Conservation (phyloP, 1,140 invertebrate species). For the Platyscapa corneri region DNA sequence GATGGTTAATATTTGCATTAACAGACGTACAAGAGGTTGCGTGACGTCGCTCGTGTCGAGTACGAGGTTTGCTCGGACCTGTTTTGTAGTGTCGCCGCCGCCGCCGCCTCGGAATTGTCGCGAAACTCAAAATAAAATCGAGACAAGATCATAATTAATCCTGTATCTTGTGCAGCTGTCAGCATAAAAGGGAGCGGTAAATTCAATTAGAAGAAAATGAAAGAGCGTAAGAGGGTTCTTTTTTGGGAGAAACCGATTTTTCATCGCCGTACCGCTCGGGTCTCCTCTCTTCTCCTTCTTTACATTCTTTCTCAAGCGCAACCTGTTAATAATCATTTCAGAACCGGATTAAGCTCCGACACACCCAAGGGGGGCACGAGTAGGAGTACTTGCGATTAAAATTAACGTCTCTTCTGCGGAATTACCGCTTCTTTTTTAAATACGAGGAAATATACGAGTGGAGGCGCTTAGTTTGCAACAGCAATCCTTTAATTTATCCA, state of each 20-base stretch:
- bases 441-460: slow-evolving; percentile 10
- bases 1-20: no score
- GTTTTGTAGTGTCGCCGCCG: neutral
- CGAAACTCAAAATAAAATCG: neutral
- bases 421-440: slow-evolving; percentile 36
- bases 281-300: neutral
- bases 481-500: slow-evolving; percentile 21
- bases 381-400: slow-evolving; percentile 39
- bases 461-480: neutral
- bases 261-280: neutral
- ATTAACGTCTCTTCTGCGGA: slow-evolving; percentile 37
- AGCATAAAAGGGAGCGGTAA: slow-evolving; percentile 20
- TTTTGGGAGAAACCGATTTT: slow-evolving; percentile 21
- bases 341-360: slow-evolving; percentile 19
- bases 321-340: slow-evolving; percentile 46
- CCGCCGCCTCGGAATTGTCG: neutral
- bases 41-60: no score
- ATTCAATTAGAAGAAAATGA: slow-evolving; percentile 45
- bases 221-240: neutral
- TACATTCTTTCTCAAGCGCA: neutral
- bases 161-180: neutral
- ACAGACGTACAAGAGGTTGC: no score
- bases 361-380: neutral
- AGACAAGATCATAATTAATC: slow-evolving; percentile 1
- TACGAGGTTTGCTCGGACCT: neutral